Evolutionary conservation across 2,888 invertebrate species (phyloP), one percentile per base, ranked within the genome.

Genomic region (Chorisops tibialis): DNA sequence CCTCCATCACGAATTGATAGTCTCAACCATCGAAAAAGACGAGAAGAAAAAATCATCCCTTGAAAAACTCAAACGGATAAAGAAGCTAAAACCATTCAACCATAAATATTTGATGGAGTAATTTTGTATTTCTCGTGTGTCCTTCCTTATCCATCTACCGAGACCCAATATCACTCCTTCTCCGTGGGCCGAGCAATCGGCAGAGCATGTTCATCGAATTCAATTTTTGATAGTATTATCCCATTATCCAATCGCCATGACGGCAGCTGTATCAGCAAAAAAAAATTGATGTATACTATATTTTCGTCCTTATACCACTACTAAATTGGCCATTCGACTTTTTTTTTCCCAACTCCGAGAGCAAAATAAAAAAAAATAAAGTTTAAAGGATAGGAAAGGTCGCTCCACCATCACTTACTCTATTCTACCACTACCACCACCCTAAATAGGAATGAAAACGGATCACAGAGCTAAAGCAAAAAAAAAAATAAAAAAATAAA

Each of bases 71-170:
- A 16, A n/a, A 41, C 16, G 41, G 41, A n/a, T 16, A 30, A 30
- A 30, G 30, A 47, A 18, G 19, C 14, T 5, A 7, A 47, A 47
- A 47, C 66, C 67, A 68, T 65, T 66, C 67, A 67, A 66, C 68
- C 67, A 67, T 68, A 67, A 68, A 68, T 68, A 68, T 68, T 68
- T 68, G 67, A 68, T 68, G 63, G 68, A 65, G 67, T 66, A 66
- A 68, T 67, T 68, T 67, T 66, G 66, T 65, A 66, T 67, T 64
- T 66, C 63, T 64, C 64, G 54, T 56, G 59, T 66, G 61, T 62
- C 61, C 64, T 64, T 61, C 35, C 59, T 30, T 30, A 30, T 30
- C 37, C 41, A 30, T 45, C 51, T 6, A 41, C 30, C 30, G 7
- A 30, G 2, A 30, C 30, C 30, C n/a, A n/a, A n/a, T 30, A 30